phyloP scores from a whole-genome alignment of 2,888 invertebrate genomes.

The Congeria kusceri region DNA sequence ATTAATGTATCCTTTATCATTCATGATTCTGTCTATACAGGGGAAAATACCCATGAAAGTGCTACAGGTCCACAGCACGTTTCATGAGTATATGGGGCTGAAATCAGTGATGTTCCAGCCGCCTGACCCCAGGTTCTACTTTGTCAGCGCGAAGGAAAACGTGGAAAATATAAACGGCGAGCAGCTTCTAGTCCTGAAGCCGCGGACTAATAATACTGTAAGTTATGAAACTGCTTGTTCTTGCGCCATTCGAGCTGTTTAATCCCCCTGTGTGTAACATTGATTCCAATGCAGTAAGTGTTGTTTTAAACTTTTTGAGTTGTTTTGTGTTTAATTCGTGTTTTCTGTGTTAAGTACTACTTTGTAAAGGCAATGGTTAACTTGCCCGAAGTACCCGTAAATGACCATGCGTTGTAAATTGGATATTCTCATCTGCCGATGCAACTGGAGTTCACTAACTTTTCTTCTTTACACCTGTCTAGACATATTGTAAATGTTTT shows the following conservation, averaged over 20 bases:
- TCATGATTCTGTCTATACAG: conserved; percentile 87
- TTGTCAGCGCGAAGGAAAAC: conserved; percentile 85
- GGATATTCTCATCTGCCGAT: neutral
- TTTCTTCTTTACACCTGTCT: too few species aligned
- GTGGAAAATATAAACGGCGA: conserved; percentile 52
- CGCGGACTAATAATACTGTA: conserved; percentile 80
- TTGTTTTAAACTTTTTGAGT: too few species aligned
- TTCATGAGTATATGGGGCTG: conserved; percentile 92
- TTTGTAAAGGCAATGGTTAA: neutral
- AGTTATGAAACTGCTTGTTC: conserved; percentile 56
- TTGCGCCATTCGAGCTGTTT: too few species aligned
- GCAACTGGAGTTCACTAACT: too few species aligned
- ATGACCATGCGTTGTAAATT: neutral
- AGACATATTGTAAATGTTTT: too few species aligned
- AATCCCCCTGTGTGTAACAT: too few species aligned
- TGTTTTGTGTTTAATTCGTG: too few species aligned
- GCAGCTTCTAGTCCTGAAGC: conserved; percentile 74
- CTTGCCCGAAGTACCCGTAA: neutral
- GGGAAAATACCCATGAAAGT: conserved; percentile 92
- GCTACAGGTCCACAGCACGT: conserved; percentile 92
- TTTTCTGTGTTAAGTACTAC: too few species aligned
- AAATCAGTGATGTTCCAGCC: conserved; percentile 89
- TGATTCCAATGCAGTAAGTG: too few species aligned
- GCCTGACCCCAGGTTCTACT: conserved; percentile 88
- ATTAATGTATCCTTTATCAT: too few species aligned